Percentiles rank a stretch among this genome's conserved stretches.
Evolutionary conservation across 2,113 vertebrate species (phyloP).

Genomic region (Dipodomys stephensi): DNA sequence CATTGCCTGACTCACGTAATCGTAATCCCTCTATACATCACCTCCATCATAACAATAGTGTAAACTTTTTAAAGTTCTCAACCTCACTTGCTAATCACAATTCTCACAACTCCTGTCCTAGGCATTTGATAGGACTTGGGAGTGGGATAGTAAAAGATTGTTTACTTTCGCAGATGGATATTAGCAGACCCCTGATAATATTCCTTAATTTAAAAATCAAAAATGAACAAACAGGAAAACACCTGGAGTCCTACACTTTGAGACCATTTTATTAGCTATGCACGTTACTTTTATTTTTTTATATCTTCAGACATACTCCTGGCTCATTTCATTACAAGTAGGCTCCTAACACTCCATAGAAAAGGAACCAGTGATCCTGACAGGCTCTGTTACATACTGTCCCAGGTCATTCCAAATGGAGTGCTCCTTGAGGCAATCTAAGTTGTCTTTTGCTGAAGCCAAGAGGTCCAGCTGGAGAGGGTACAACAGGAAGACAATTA

Average conservation of each 20-base stretch:
- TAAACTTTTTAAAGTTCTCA: background rate
- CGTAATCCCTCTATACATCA: too few species aligned
- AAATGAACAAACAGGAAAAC: too few species aligned
- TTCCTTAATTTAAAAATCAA: background rate
- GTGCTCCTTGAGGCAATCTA: background rate
- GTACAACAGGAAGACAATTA: background rate
- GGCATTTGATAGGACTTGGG: background rate
- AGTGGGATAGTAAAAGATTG: background rate
- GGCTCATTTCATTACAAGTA: background rate
- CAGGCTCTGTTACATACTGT: background rate
- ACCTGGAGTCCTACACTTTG: too few species aligned
- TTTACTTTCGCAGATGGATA: background rate
- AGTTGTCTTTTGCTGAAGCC: background rate
- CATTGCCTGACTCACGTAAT: too few species aligned
- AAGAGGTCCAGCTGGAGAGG: background rate
- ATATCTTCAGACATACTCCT: background rate
- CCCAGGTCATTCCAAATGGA: background rate
- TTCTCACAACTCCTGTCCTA: background rate
- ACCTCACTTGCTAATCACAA: background rate
- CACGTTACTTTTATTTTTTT: background rate
- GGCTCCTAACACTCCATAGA: background rate
- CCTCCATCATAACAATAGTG: too few species aligned
- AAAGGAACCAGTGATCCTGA: background rate
- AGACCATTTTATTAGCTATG: background rate
- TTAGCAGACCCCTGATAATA: conserved; percentile 7